Evolutionary conservation across 2,888 invertebrate genomes (phyloP), one percentile per base, ranked within the genome.

Genomic region (Conomelus anceps): DNA sequence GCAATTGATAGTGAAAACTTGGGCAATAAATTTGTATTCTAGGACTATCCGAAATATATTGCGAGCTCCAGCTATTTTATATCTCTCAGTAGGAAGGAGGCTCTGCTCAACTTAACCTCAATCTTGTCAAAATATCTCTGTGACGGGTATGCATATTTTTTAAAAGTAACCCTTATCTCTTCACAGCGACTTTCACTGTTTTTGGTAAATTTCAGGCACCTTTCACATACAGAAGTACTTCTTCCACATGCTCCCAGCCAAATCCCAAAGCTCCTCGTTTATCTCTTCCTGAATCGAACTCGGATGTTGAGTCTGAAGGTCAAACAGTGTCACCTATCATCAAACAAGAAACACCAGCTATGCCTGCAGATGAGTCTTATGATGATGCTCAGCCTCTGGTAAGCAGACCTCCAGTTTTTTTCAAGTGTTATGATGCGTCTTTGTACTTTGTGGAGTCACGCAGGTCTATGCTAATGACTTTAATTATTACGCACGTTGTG

Each of bases 221-320:
- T 7, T 63, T 63, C n/a, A 3, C 63, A n/a, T 63, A 63, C 63
- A 63, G 63, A 63, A 63, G 63, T 63, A 63, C n/a, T n/a, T n/a
- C 86, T 17, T 26, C 90, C n/a, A 23, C 89, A 89, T 85, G 89
- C 63, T 89, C 89, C 41, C 91, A 90, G 89, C 90, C 90, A 34
- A 91, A 91, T 23, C 89, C 89, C 89, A 91, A 91, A 89, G 89
- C 90, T 89, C 89, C 90, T 86, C 90, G 89, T 41, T 34, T 90
- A 88, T 88, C 91, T 87, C 89, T 90, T 84, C 89, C 90, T 34
- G 89, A 90, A n/a, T 87, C 90, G 11, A 88, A 89, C 86, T 89
- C 88, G 4, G 90, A 90, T 20, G 90, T 90, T 17, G 90, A 90
- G 63, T 87, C 87, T 20, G 90, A 90, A 13, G 90, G 89, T 20